phyloP scores from a whole-genome alignment of 2,888 invertebrate genomes.

The Theodoxus fluviatilis region DNA sequence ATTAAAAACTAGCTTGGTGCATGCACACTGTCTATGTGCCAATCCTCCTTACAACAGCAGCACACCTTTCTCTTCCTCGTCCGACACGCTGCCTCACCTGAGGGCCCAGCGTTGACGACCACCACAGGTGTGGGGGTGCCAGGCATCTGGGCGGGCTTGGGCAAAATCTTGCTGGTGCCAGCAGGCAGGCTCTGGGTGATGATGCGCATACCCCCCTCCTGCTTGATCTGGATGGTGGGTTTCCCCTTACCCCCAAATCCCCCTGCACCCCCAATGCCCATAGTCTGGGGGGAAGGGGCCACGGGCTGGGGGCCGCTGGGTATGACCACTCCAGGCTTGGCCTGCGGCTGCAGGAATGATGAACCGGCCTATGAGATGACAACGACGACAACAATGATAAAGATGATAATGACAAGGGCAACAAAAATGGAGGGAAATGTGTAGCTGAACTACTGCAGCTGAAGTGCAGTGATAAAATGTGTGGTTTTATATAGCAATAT shows the following conservation, averaged over 20 bases:
- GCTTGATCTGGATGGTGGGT: conserved; percentile 61
- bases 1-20: too few species aligned
- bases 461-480: background rate
- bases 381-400: background rate
- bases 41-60: too few species aligned
- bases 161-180: conserved; percentile 57
- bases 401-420: background rate
- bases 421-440: background rate
- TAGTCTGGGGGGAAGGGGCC: conserved; percentile 37
- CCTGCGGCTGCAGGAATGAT: conserved; percentile 35
- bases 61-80: too few species aligned
- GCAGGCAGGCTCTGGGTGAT: conserved; percentile 53
- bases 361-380: too few species aligned
- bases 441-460: too few species aligned
- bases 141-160: conserved; percentile 50
- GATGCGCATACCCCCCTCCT: conserved; percentile 64
- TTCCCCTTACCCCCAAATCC: too few species aligned
- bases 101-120: conserved; percentile 52
- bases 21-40: too few species aligned
- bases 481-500: background rate
- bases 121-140: conserved; percentile 51
- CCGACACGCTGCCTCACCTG: conserved; percentile 32
- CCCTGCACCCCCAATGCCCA: too few species aligned
- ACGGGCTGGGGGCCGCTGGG: conserved; percentile 55
- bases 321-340: conserved; percentile 55